phyloP scores from a whole-genome alignment of 2,888 invertebrate genomes.

The Plebejus argus region DNA sequence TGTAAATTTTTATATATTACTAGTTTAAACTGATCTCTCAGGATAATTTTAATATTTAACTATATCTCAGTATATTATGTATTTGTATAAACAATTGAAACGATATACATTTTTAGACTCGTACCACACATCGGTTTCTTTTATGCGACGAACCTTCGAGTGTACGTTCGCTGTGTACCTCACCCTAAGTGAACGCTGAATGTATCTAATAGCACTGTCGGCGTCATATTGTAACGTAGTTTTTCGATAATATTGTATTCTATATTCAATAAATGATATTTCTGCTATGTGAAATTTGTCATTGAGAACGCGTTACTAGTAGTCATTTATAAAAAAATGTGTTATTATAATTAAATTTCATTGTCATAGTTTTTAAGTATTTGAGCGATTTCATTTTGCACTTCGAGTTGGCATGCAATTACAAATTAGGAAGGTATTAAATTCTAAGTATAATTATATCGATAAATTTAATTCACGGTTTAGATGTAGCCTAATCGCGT shows the following conservation, averaged over 20 bases:
- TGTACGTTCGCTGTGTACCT: slow-evolving; percentile 59
- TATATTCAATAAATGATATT: slow-evolving; percentile 79
- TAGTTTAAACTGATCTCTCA: slow-evolving; percentile 80
- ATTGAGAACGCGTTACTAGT: slow-evolving; percentile 76
- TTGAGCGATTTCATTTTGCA: slow-evolving; percentile 77
- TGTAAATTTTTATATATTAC: slow-evolving; percentile 75
- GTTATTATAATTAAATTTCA: slow-evolving; percentile 74
- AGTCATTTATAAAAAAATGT: slow-evolving; percentile 72
- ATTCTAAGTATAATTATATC: slow-evolving; percentile 68
- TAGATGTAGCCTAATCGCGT: slow-evolving; percentile 70
- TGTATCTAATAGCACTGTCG: slow-evolving; percentile 73
- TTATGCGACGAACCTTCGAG: slow-evolving; percentile 67
- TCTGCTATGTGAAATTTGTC: slow-evolving; percentile 78
- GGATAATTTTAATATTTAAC: slow-evolving; percentile 75
- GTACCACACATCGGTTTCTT: slow-evolving; percentile 66
- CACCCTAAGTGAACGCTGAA: slow-evolving; percentile 65
- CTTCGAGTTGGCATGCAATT: slow-evolving; percentile 73
- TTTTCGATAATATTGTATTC: slow-evolving; percentile 80
- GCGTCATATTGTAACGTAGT: slow-evolving; percentile 77
- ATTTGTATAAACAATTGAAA: slow-evolving; percentile 76
- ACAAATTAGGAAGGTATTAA: slow-evolving; percentile 70
- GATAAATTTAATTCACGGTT: slow-evolving; percentile 69
- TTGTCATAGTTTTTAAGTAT: slow-evolving; percentile 79
- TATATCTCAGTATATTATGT: slow-evolving; percentile 74
- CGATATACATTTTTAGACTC: slow-evolving; percentile 72